These are phyloP conservation scores for Lasius fuliginosus DNA, from an alignment of 2,888 invertebrate genomes.

Conservation along the genomic window DNA sequence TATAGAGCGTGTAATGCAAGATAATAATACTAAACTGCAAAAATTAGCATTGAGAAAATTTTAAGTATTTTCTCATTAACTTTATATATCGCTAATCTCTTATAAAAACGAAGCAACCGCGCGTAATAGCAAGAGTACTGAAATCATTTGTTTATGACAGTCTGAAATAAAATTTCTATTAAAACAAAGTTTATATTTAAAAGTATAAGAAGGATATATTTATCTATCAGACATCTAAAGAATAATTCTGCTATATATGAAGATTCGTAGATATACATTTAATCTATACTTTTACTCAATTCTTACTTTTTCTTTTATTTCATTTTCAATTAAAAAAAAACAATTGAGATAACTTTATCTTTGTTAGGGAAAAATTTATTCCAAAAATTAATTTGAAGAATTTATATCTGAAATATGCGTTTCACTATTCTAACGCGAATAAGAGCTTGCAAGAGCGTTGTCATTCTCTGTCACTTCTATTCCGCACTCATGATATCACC, in stretches of 20 bases:
- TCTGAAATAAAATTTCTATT: neutral
- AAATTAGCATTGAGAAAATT: conserved; percentile 34
- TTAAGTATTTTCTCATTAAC: conserved; percentile 2
- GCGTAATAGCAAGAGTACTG: neutral
- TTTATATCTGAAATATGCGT: neutral
- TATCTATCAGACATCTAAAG: neutral
- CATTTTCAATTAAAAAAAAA: neutral
- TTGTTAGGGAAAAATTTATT: neutral
- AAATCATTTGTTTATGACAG: neutral
- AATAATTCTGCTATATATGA: neutral
- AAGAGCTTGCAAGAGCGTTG: neutral
- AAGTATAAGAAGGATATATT: neutral
- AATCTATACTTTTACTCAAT: neutral
- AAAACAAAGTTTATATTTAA: neutral
- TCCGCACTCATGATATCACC: conserved; percentile 51
- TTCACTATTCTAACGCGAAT: neutral
- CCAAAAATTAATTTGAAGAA: neutral
- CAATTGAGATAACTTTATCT: neutral
- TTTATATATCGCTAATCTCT: neutral
- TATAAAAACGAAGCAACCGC: neutral
- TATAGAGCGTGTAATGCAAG: neutral
- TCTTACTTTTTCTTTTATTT: neutral
- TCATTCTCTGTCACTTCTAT: neutral
- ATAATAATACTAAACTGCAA: conserved; percentile 32
- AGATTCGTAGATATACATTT: neutral